Evolutionary conservation across 2,888 invertebrate species (phyloP).

Genomic region (Tinea semifulvella): DNA sequence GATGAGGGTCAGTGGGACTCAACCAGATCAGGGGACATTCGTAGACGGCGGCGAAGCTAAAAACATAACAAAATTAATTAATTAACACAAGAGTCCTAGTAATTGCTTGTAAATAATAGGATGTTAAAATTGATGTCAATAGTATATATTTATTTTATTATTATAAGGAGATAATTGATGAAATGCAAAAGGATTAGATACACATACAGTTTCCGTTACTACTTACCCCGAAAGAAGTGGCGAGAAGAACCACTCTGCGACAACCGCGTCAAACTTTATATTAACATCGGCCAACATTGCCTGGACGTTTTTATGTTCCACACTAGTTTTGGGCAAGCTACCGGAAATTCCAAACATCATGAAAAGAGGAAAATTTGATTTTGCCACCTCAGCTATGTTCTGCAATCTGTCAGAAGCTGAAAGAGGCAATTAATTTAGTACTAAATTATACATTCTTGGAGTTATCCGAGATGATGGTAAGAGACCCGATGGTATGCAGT

Average conservation of each 20-base stretch:
- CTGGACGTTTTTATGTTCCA: constrained; percentile 30
- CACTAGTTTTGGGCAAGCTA: not conserved
- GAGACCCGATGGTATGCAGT: no score
- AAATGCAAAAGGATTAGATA: no score
- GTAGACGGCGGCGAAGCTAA: constrained; percentile 32
- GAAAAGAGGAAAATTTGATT: not conserved
- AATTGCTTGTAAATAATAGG: no score
- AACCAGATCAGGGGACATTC: constrained; percentile 41
- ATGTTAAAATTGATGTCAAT: no score
- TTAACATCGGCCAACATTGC: constrained; percentile 27
- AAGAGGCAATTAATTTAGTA: not conserved
- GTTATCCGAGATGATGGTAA: no score
- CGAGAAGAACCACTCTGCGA: constrained; percentile 38
- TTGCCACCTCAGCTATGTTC: not conserved
- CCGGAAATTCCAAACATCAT: not conserved
- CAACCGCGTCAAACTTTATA: constrained; percentile 29
- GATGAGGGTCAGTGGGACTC: constrained; percentile 29
- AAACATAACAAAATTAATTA: constrained; percentile 7
- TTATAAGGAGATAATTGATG: no score
- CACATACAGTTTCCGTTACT: no score
- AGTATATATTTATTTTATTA: no score
- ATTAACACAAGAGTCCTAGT: no score
- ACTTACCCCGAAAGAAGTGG: constrained; percentile 41
- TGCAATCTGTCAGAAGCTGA: not conserved
- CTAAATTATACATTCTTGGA: not conserved